Evolutionary conservation across 1,140 invertebrate species (phyloP).

Genomic region (Brachionus angularis): DNA sequence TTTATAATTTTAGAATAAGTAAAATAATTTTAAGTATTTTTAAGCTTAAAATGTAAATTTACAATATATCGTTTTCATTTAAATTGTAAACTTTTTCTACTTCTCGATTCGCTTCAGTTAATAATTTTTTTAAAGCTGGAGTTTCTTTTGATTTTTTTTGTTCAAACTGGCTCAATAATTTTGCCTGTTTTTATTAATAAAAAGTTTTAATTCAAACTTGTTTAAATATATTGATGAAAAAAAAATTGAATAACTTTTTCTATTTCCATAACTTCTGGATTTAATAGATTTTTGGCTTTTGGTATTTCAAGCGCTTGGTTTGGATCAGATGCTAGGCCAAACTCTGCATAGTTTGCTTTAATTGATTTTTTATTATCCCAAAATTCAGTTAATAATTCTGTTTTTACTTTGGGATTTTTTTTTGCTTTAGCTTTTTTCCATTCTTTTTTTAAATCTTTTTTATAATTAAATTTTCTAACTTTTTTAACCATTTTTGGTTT

Average conservation of each 20-base stretch:
- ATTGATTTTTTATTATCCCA: conserved; percentile 16
- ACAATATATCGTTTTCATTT: conserved; percentile 21
- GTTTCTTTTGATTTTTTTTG: conserved; percentile 2
- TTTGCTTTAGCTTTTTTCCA: conserved; percentile 36
- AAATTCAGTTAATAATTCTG: conserved; percentile 15
- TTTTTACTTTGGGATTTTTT: conserved; percentile 18
- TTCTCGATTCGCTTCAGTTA: neutral
- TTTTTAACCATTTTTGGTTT: conserved; percentile 40
- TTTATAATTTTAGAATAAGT: neutral
- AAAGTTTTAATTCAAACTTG: neutral
- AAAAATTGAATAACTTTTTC: neutral
- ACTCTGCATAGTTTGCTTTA: conserved; percentile 28
- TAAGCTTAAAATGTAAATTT: neutral
- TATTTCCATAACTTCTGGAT: conserved; percentile 38
- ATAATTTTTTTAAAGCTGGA: conserved; percentile 12
- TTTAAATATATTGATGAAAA: neutral
- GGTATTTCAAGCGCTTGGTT: conserved; percentile 29
- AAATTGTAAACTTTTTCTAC: conserved; percentile 24
- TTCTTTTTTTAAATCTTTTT: conserved; percentile 40
- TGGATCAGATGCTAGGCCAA: conserved; percentile 3
- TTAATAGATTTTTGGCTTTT: conserved; percentile 26
- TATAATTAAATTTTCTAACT: conserved; percentile 33
- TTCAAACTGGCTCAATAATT: neutral
- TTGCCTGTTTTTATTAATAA: neutral
- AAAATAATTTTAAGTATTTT: neutral